Evolutionary conservation across 2,888 invertebrate species (phyloP), one percentile per base, ranked within the genome.

Genomic region (Polydrusus cervinus): DNA sequence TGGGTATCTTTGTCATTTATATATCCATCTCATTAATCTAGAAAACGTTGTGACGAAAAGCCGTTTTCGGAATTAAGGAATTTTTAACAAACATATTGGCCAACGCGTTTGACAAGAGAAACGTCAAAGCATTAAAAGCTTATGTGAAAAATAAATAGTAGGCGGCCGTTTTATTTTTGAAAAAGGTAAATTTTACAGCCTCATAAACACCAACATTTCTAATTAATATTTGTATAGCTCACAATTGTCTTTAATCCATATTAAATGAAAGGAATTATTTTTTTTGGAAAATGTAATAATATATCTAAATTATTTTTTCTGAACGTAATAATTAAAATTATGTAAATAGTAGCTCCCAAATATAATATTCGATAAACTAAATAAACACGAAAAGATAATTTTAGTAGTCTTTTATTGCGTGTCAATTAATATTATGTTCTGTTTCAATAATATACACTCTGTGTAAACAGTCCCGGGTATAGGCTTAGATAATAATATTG

Each of bases 341-440:
- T 51, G 20, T 20, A 51, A 51, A 51, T 51, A 20, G 18, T 18
- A 51, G 20, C 51, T n/a, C 2, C 10, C 16, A 9, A 51, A 25
- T 43, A n/a, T 43, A 43, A 34, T 49, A 49, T 49, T 49, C 16
- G 18, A 0, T 51, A 51, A 51, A 25, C 8, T 51, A 51, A 51
- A 51, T 51, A 51, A 51, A 51, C 51, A 51, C 25, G 7, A 20
- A 25, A 3, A 51, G 20, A 25, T 51, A 11, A 51, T 51, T 51
- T 51, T 20, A 51, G 18, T 11, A 2, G 10, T 9, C 13, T 20
- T 20, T 51, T 51, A 51, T 51, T 51, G 20, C 51, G 20, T 51
- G 20, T 51, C 14, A 49, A 49, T 49, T 51, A 51, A 40, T 13
- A n/a, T 43, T 43, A 43, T 43, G 43, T 43, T 43, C n/a, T 43